Evolutionary conservation across 2,113 vertebrate species (phyloP).

Genomic region (Actinemys pallida): DNA sequence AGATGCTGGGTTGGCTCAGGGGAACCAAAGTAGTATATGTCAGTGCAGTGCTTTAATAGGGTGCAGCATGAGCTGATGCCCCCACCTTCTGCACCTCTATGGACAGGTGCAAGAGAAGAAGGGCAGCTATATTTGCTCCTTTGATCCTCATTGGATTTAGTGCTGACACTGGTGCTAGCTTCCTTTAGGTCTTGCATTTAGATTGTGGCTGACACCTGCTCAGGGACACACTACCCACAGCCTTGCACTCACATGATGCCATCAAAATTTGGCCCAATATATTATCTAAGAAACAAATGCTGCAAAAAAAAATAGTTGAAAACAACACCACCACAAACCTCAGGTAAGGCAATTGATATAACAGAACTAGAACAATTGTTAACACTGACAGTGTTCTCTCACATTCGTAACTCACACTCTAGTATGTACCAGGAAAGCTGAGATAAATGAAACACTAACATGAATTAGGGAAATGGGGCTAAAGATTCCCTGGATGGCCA

Average conservation of each 20-base stretch:
- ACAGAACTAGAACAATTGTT: not conserved
- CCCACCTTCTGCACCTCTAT: not conserved
- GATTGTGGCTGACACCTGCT: too few relatives aligned
- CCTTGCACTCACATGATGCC: too few relatives aligned
- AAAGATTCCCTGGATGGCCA: not conserved
- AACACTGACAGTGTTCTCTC: not conserved
- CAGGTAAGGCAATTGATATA: not conserved
- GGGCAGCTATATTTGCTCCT: not conserved
- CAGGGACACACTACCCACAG: too few relatives aligned
- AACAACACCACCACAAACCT: not conserved
- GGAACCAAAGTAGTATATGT: not conserved
- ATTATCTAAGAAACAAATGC: not conserved
- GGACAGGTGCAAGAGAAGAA: not conserved
- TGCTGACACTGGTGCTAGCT: too few relatives aligned
- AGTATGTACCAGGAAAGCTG: accelerated
- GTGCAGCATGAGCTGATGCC: accelerated
- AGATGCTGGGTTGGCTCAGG: not conserved
- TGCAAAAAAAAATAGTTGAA: not conserved
- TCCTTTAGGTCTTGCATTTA: too few relatives aligned
- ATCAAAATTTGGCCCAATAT: not conserved
- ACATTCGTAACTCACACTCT: not conserved
- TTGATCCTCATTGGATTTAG: not conserved
- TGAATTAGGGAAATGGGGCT: not conserved
- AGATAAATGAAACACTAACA: not conserved
- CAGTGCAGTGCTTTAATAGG: not conserved